phyloP scores from a whole-genome alignment of 2,113 vertebrate species.

The Eidolon helvum region DNA sequence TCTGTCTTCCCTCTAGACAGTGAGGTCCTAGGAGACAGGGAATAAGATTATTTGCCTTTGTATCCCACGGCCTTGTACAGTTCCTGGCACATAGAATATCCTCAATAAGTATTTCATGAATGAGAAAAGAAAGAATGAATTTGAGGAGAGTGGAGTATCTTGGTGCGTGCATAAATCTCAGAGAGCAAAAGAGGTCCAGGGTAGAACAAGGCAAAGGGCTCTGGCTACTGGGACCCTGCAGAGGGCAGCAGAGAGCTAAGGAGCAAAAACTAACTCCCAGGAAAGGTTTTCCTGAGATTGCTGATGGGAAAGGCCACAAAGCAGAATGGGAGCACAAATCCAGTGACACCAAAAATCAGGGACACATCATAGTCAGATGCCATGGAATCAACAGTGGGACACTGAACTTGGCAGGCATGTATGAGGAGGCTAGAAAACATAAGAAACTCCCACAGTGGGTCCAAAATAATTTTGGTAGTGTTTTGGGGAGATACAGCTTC shows the following conservation, averaged over 20 bases:
- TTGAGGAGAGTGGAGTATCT: not conserved
- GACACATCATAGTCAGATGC: not conserved
- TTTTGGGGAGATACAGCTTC: not conserved
- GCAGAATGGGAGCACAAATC: not conserved
- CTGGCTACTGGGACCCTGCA: not conserved
- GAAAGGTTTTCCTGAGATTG: not conserved
- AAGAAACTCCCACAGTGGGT: not conserved
- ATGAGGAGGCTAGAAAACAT: not conserved
- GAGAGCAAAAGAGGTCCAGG: not conserved
- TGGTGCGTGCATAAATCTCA: not conserved
- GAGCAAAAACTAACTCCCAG: not conserved
- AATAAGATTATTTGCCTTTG: not conserved
- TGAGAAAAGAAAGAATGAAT: not conserved
- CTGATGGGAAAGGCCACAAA: not conserved
- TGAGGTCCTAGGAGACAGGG: not conserved
- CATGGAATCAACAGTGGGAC: not conserved
- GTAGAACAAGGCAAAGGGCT: not conserved
- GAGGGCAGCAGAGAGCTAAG: constrained; percentile 15
- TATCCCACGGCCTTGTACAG: not conserved
- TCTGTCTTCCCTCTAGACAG: not conserved
- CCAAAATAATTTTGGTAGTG: not conserved
- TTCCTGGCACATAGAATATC: not conserved
- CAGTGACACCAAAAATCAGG: not conserved
- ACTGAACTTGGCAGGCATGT: not conserved
- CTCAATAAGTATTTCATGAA: not conserved